phyloP scores from a whole-genome alignment of 2,888 invertebrate genomes.

The Tiphia femorata region DNA sequence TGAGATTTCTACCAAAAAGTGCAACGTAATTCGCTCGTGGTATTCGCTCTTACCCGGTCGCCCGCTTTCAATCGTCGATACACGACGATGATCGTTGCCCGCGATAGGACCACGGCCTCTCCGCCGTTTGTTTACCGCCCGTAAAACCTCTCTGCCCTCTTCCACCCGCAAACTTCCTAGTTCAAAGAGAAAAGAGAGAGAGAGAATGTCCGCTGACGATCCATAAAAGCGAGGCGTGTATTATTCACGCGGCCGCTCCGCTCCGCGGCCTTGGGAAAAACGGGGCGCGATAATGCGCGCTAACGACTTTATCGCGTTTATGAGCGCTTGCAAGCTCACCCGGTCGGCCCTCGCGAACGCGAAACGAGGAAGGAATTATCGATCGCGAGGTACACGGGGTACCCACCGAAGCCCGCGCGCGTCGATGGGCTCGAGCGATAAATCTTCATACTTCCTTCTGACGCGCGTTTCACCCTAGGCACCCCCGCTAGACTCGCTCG shows the following conservation, averaged over 20 bases:
- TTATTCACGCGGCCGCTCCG: slow-evolving; percentile 42
- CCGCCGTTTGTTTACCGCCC: neutral
- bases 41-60: too few relatives aligned
- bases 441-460: slow-evolving; percentile 50
- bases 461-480: slow-evolving; percentile 47
- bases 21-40: too few relatives aligned
- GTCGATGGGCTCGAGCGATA: slow-evolving; percentile 46
- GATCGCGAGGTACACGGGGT: slow-evolving; percentile 33
- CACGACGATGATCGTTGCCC: neutral
- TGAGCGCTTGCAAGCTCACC: slow-evolving; percentile 45
- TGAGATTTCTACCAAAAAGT: too few relatives aligned
- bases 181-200: neutral
- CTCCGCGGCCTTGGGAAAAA: slow-evolving; percentile 43
- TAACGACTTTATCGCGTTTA: slow-evolving; percentile 52
- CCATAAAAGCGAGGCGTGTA: slow-evolving; percentile 35
- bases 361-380: slow-evolving; percentile 51
- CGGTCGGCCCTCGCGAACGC: slow-evolving; percentile 32
- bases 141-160: neutral
- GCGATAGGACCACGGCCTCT: neutral
- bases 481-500: slow-evolving; percentile 43
- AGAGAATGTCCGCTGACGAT: slow-evolving; percentile 17
- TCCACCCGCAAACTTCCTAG: too few relatives aligned
- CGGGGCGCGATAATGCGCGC: slow-evolving; percentile 43
- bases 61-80: too few relatives aligned
- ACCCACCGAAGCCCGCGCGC: slow-evolving; percentile 20